These are phyloP conservation scores for Parotia lawesii DNA, from an alignment of 2,113 vertebrate genomes.

Conservation along the genomic window DNA sequence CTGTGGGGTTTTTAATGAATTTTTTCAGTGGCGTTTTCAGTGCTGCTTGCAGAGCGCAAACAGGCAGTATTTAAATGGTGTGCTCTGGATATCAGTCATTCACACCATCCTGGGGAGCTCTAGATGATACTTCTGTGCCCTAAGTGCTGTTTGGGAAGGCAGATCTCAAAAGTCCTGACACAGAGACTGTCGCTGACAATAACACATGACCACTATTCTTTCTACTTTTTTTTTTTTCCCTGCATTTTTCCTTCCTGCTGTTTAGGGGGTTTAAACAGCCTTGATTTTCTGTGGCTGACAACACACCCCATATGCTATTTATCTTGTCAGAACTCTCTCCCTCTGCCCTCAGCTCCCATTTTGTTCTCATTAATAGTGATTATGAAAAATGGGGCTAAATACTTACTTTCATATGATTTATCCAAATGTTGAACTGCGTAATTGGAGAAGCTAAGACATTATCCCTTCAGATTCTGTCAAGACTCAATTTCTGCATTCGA, in stretches of 20 bases:
- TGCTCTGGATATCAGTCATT: neutral
- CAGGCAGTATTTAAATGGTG: neutral
- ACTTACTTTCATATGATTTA: slow-evolving; percentile 61
- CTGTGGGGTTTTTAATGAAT: neutral
- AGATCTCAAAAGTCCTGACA: neutral
- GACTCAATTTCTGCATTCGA: slow-evolving; percentile 66
- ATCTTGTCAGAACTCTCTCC: slow-evolving; percentile 63
- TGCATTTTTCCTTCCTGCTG: slow-evolving; percentile 9
- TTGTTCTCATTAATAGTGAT: slow-evolving; percentile 64
- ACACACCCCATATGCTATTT: slow-evolving; percentile 70
- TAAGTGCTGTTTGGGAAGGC: neutral
- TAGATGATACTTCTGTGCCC: neutral
- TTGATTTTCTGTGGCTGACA: slow-evolving; percentile 62
- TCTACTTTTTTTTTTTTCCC: neutral
- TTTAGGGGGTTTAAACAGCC: slow-evolving; percentile 53
- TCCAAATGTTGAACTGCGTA: slow-evolving; percentile 56
- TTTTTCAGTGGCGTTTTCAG: neutral
- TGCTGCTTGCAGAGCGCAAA: neutral
- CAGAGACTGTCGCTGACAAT: neutral
- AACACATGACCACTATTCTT: neutral
- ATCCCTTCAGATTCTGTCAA: slow-evolving; percentile 56
- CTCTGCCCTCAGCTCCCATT: slow-evolving; percentile 61
- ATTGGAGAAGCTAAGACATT: slow-evolving; percentile 55
- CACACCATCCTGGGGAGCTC: neutral
- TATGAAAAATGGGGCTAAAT: slow-evolving; percentile 55